Evolutionary conservation across 1,140 invertebrate genomes (phyloP).

Genomic region (Zaprionus camerounensis): DNA sequence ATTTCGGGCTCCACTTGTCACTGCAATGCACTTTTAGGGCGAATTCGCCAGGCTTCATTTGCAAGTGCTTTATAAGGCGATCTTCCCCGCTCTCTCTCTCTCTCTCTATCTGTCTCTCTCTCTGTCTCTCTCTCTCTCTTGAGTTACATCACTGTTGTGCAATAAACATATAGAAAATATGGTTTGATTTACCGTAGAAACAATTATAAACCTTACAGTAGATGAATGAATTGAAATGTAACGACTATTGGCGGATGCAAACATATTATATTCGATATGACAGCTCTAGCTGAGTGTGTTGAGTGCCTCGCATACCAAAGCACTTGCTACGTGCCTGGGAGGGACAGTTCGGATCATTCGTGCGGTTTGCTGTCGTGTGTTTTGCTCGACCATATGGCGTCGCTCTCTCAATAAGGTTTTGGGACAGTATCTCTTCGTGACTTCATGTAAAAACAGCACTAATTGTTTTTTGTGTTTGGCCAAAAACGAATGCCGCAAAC

Average conservation of each 20-base stretch:
- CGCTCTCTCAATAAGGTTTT: constrained; percentile 11
- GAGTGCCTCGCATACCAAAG: constrained; percentile 46
- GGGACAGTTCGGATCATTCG: neutral
- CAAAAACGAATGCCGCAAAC: constrained; percentile 20
- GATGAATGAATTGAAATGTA: constrained; percentile 51
- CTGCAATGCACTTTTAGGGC: constrained; percentile 72
- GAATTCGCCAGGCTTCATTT: constrained; percentile 35
- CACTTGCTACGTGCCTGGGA: constrained; percentile 53
- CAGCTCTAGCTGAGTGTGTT: neutral
- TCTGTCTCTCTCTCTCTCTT: neutral
- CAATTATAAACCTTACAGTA: constrained; percentile 57
- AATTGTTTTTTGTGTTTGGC: constrained; percentile 35
- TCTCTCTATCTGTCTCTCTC: neutral
- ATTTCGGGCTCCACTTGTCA: constrained; percentile 42
- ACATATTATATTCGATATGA: constrained; percentile 6
- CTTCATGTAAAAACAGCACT: constrained; percentile 45
- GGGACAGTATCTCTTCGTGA: constrained; percentile 24
- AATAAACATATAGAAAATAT: constrained; percentile 33
- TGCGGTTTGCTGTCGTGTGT: neutral
- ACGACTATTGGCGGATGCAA: constrained; percentile 42
- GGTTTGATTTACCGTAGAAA: constrained; percentile 18
- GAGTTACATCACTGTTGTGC: constrained; percentile 35
- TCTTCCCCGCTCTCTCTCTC: constrained; percentile 11
- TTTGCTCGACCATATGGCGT: constrained; percentile 40
- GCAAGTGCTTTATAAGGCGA: constrained; percentile 29